phyloP scores from a whole-genome alignment of 2,797 vertebrate species.

The Danio choprae region DNA sequence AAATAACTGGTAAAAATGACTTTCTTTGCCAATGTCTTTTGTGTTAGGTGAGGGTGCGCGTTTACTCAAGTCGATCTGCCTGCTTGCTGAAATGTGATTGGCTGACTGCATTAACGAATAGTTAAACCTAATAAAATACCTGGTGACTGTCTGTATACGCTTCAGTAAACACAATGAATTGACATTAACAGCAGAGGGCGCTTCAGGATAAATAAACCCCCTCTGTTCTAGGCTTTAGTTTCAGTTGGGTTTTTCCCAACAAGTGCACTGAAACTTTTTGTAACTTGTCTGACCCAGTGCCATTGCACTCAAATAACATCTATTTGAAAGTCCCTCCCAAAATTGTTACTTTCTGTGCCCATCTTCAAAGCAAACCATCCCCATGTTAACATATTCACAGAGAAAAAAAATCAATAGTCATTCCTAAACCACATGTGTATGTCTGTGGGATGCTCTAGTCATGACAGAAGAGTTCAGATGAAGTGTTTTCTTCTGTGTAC shows the following conservation, averaged over 20 bases:
- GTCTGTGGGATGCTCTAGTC: neutral
- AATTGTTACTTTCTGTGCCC: neutral
- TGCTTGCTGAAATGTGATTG: too few species aligned
- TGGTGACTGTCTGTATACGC: too few species aligned
- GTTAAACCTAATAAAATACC: too few species aligned
- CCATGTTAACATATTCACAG: neutral
- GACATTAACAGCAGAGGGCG: constrained; percentile 53
- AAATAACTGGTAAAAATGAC: too few species aligned
- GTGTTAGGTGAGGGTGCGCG: too few species aligned
- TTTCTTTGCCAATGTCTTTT: too few species aligned
- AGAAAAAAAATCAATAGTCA: neutral
- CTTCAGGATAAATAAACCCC: constrained; percentile 11
- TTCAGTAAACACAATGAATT: neutral
- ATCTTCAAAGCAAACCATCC: neutral
- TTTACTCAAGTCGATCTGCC: too few species aligned
- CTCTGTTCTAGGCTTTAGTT: neutral
- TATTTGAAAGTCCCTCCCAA: neutral
- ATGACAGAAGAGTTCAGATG: neutral
- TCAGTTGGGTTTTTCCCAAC: constrained; percentile 20
- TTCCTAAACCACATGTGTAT: neutral
- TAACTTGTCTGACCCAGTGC: constrained; percentile 7
- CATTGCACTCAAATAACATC: neutral
- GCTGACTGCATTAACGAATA: too few species aligned
- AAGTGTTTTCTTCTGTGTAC: constrained; percentile 20
- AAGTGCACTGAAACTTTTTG: neutral